These are phyloP conservation scores for Indicator maculatus DNA, from an alignment of 2,113 vertebrate genomes.

Conservation along the genomic window DNA sequence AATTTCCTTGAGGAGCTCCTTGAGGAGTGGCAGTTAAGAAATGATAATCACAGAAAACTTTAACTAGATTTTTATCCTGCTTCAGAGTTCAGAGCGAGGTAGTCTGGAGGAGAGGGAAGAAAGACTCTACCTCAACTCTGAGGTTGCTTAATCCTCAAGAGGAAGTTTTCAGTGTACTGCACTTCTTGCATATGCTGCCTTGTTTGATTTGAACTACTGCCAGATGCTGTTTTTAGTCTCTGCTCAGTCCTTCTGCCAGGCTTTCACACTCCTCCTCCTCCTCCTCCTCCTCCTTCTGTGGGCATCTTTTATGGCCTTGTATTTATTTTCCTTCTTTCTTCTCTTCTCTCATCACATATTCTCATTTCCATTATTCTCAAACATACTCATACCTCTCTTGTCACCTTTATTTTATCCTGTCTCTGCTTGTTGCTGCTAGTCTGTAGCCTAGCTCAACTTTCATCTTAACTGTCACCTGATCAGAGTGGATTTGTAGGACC, in stretches of 20 bases:
- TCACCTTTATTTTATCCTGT: background rate
- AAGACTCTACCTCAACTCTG: background rate
- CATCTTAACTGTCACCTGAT: background rate
- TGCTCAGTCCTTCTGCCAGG: conserved; percentile 29
- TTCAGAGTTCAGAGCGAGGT: background rate
- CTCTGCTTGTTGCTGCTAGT: background rate
- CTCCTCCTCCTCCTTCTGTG: background rate
- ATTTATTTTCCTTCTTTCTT: conserved; percentile 23
- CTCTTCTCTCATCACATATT: background rate
- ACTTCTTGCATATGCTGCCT: conserved; percentile 47
- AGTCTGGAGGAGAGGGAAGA: background rate
- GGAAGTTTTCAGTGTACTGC: conserved; percentile 19
- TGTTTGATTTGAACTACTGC: conserved; percentile 55
- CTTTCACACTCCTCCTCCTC: conserved; percentile 15
- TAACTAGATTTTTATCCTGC: background rate
- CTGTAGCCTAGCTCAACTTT: background rate
- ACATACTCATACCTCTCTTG: background rate
- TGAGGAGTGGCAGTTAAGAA: background rate
- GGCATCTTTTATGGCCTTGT: background rate
- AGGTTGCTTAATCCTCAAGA: conserved; percentile 4
- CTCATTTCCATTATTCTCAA: background rate
- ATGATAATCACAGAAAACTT: background rate
- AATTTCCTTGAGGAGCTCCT: background rate
- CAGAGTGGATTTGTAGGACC: background rate
- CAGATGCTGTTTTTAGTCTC: conserved; percentile 54